Percentiles rank a stretch among this genome's conserved stretches.
Conservation (phyloP, 2,797 vertebrate genomes). For the Simalia tracyae region DNA sequence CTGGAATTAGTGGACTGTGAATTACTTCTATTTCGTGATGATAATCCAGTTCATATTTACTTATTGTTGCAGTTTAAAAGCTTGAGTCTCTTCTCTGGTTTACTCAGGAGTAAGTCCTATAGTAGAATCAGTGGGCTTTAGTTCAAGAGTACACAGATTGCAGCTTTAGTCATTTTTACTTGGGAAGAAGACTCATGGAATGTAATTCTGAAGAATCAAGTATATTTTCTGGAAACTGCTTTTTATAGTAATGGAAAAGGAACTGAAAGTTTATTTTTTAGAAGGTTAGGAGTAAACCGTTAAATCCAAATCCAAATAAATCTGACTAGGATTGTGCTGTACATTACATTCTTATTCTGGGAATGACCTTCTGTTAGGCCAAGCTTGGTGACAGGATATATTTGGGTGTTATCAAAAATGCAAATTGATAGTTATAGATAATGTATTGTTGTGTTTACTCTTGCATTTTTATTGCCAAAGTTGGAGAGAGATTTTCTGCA, state of each 20-base stretch:
- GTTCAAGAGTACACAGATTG: not conserved
- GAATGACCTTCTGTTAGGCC: not conserved
- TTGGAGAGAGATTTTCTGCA: not conserved
- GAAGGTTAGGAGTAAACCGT: not conserved
- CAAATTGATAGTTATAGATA: not conserved
- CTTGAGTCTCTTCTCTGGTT: not conserved
- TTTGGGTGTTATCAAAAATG: not conserved
- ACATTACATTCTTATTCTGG: not conserved
- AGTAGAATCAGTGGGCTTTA: not conserved
- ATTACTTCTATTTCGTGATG: not conserved
- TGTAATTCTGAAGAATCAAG: not conserved
- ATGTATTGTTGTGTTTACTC: not conserved
- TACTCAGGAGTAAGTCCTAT: not conserved
- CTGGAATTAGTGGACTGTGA: not conserved
- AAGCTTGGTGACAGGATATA: not conserved
- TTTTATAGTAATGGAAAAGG: not conserved
- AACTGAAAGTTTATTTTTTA: not conserved
- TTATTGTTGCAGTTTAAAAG: not conserved
- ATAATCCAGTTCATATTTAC: not conserved
- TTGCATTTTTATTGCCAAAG: not conserved
- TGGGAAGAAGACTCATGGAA: not conserved
- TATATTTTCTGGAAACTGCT: not conserved
- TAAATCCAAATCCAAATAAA: not conserved
- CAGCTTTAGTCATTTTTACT: not conserved
- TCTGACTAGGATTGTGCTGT: not conserved